Conservation (phyloP, 2,113 vertebrate species). For the Prinia subflava region DNA sequence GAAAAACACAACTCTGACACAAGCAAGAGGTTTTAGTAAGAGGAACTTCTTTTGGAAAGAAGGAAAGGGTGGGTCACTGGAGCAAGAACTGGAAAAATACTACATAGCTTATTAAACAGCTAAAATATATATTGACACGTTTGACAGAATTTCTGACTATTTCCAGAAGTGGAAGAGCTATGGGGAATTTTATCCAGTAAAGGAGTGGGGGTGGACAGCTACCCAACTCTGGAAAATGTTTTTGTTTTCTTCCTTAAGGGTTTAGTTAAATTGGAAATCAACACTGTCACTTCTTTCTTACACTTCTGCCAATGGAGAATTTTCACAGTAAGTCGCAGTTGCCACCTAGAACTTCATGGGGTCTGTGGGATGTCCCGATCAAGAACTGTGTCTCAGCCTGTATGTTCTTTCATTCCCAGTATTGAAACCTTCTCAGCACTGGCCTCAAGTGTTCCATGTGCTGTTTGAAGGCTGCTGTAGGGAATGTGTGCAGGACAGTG, state of each 20-base stretch:
- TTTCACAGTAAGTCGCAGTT: background rate
- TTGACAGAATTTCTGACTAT: background rate
- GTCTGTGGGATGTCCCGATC: background rate
- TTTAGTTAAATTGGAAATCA: background rate
- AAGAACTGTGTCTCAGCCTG: background rate
- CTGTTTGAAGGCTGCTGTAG: background rate
- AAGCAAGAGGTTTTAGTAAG: background rate
- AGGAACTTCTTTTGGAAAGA: background rate
- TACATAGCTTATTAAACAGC: background rate
- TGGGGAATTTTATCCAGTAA: background rate
- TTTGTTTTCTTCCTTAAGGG: background rate
- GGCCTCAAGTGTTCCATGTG: background rate
- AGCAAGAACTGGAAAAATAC: background rate
- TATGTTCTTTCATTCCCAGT: background rate
- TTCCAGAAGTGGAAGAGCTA: background rate
- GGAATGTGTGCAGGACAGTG: background rate
- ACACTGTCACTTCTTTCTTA: background rate
- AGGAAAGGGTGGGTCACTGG: background rate
- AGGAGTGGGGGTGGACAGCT: background rate
- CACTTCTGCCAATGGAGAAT: background rate
- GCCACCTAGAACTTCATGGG: background rate
- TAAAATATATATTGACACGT: background rate
- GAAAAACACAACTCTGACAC: background rate
- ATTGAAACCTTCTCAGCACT: background rate
- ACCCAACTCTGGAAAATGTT: background rate